Conservation (phyloP, 2,888 invertebrate species). For the Crematogaster levior region DNA sequence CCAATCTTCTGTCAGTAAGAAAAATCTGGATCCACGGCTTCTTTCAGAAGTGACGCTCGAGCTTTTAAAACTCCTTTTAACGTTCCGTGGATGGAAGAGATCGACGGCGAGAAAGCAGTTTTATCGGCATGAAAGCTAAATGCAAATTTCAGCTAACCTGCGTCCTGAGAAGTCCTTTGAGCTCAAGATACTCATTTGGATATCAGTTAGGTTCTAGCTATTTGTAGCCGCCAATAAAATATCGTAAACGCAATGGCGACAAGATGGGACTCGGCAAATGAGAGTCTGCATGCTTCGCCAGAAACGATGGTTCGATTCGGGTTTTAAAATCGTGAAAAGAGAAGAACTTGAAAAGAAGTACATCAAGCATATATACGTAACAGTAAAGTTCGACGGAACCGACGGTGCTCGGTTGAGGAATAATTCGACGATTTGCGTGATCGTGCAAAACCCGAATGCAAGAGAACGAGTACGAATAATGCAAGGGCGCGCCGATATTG, state of each 20-base stretch:
- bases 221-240: slow-evolving; percentile 67
- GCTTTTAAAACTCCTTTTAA: slow-evolving; percentile 59
- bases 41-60: slow-evolving; percentile 46
- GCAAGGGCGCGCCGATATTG: slow-evolving; percentile 64
- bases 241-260: slow-evolving; percentile 60
- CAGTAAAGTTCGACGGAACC: slow-evolving; percentile 48
- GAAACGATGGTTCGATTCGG: slow-evolving; percentile 39
- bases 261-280: slow-evolving; percentile 55
- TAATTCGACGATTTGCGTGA: slow-evolving; percentile 75
- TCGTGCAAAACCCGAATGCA: slow-evolving; percentile 64
- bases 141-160: slow-evolving; percentile 65
- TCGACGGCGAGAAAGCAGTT: slow-evolving; percentile 56
- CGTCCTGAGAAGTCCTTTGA: slow-evolving; percentile 61
- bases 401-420: slow-evolving; percentile 59
- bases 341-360: slow-evolving; percentile 16
- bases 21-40: slow-evolving; percentile 41
- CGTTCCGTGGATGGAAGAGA: slow-evolving; percentile 8
- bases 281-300: slow-evolving; percentile 42
- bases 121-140: slow-evolving; percentile 53
- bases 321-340: slow-evolving; percentile 50
- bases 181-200: slow-evolving; percentile 37
- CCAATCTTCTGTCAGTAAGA: slow-evolving; percentile 34
- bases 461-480: slow-evolving; percentile 61
- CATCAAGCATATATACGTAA: slow-evolving; percentile 39
- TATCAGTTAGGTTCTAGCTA: slow-evolving; percentile 58